Evolutionary conservation across 2,113 vertebrate genomes (phyloP), one percentile per base, ranked within the genome.

Genomic region (Coryphaenoides rupestris): DNA sequence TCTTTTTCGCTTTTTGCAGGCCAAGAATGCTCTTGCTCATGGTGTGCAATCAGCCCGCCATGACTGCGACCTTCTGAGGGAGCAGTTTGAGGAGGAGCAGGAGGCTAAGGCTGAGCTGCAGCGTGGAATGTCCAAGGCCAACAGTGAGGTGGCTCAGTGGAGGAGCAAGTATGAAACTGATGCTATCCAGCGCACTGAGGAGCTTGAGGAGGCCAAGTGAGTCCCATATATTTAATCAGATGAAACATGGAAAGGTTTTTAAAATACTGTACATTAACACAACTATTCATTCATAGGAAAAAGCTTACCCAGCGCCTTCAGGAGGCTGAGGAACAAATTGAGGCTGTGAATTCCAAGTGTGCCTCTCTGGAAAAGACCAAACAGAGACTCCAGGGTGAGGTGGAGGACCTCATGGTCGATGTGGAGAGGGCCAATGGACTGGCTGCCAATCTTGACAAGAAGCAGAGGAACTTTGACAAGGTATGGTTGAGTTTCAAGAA

Each of bases 241-340:
- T 26, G 3, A 26, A 26, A 26, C 6, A 26, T 3, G 6, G 6
- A 26, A 26, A 3, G 6, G 6, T 26, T n/a, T n/a, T n/a, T n/a
- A n/a, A 26, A 26, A 26, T 26, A 3, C 24, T 26, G 24, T 26
- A 26, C 24, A 26, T 26, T 3, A 26, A 26, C 3, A 26, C 3
- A 26, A 40, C 19, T 10, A 21, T 19, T 22, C 19, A 1, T 56
- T 56, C 2, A 40, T n/a, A 93, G 92, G 79, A 93, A 92, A 75
- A 94, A 93, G 74, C 81, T 94, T 78, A 91, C 92, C 21, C 92
- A 93, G 70, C 88, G 90, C 10, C 86, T 94, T 14, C 92, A 93
- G 62, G 92, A 92, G 1, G 91, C 91, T 15, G 92, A 93, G 53
- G 90, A 93, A 33, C 86, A 89, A 0, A 90, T 93, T 0, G 92